These are phyloP conservation scores for Mallateleia sp. DNA, from an alignment of 2,888 invertebrate species.

Conservation along the genomic window DNA sequence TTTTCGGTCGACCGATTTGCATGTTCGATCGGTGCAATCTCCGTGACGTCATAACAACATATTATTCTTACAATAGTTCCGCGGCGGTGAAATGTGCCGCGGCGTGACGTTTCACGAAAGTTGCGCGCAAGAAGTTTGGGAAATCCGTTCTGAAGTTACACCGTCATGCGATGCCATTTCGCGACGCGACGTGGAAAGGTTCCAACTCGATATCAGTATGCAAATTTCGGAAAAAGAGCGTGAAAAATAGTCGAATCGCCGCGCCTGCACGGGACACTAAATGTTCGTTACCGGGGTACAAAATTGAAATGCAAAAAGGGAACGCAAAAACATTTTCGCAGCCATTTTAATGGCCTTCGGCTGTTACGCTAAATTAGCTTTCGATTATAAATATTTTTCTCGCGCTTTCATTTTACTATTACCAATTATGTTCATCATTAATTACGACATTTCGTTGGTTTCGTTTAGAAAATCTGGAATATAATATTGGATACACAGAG, in stretches of 20 bases:
- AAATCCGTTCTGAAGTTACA: constrained; percentile 65
- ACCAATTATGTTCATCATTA: too few relatives aligned
- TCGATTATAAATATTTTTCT: too few relatives aligned
- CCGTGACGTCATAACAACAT: constrained; percentile 66
- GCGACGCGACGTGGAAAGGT: constrained; percentile 51
- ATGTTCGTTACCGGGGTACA: constrained; percentile 58
- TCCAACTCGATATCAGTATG: constrained; percentile 71
- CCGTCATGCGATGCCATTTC: constrained; percentile 68
- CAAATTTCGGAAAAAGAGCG: constrained; percentile 73
- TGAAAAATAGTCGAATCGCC: constrained; percentile 66
- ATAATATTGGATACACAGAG: too few relatives aligned
- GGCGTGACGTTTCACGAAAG: constrained; percentile 56
- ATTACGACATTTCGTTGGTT: too few relatives aligned
- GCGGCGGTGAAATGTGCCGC: constrained; percentile 29
- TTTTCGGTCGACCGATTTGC: constrained; percentile 45
- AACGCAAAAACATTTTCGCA: constrained; percentile 1
- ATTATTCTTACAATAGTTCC: constrained; percentile 52
- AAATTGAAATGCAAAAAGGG: constrained; percentile 51
- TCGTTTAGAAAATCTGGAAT: too few relatives aligned
- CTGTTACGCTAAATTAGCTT: constrained; percentile 35
- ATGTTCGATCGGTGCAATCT: constrained; percentile 61
- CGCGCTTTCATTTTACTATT: constrained; percentile 6
- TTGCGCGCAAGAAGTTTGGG: constrained; percentile 66
- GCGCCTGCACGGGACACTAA: constrained; percentile 64
- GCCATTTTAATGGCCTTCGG: constrained; percentile 25